Base-by-base conservation (phyloP, 1,140 invertebrate genomes). In the Goniozus legneri region DNA sequence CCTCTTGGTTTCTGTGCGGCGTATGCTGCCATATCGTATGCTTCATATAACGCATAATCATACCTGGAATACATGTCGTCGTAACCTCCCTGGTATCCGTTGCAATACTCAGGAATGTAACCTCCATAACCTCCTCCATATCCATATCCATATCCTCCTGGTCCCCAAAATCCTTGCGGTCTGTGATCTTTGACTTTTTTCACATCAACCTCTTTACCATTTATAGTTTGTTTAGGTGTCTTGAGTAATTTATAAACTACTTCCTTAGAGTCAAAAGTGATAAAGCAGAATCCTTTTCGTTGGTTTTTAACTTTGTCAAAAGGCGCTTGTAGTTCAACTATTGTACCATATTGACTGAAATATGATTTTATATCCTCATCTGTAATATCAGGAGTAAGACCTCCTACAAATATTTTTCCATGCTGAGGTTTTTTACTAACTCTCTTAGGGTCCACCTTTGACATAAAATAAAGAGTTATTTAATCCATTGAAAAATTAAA, bases 231-330 rank as follows among this genome's bases (percentile, higher is more conserved):
- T 55, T 82, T 83, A 1, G 80, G 77, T 22, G 79, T 77, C 48
- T 83, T 82, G 14, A 84, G 62, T n/a, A 83, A 69, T 44, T 81
- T 77, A 51, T 83, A 80, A 4, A 82, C 82, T 2, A 82, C 79
- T 36, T 82, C 78, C 47, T 80, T 80, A 3, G 80, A 79, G 35
- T 84, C 83, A 60, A 84, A 86, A 1, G 83, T 83, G 27, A 86
- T 79, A 56, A 86, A 86, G 56, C 82, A 84, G 56, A 84, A 86
- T 3, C 81, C 81, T 53, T 83, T 80, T 21, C 83, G 71, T 40
- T 84, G 81, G 57, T 85, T 85, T 61, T 85, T 85, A 50, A 77
- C 76, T 59, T 85, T 85, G 63, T 87, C 84, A 57, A 82, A 84
- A n/a, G 85, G 84, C n/a, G 83, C 75, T 60, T 87, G 84, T 13